phyloP scores from a whole-genome alignment of 2,113 vertebrate genomes.

The Alces alces region DNA sequence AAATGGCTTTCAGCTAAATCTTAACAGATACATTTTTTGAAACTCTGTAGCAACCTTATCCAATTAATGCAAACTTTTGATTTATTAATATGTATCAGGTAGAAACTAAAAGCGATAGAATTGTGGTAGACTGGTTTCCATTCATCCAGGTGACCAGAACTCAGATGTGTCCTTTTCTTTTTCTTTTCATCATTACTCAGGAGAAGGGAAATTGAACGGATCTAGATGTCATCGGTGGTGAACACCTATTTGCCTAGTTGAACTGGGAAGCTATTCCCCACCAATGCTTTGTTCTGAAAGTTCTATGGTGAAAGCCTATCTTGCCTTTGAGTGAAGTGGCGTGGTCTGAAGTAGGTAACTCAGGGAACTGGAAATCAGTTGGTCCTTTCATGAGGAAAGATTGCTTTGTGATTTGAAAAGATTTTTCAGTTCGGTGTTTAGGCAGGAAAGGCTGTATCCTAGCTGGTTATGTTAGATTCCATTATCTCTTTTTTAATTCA shows the following conservation, averaged over 20 bases:
- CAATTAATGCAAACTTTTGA: constrained; percentile 46
- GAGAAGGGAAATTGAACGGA: neutral
- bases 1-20: constrained; percentile 47
- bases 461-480: constrained; percentile 10
- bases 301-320: constrained; percentile 13
- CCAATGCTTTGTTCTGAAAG: constrained; percentile 18
- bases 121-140: neutral
- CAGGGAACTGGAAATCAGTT: neutral
- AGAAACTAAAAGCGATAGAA: neutral
- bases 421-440: constrained; percentile 14
- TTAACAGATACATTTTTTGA: constrained; percentile 46
- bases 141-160: neutral
- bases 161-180: neutral
- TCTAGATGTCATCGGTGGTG: neutral
- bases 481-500: neutral
- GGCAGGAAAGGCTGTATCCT: constrained; percentile 11
- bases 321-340: constrained; percentile 1
- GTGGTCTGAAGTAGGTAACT: constrained; percentile 33
- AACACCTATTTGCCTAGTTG: neutral
- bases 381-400: constrained; percentile 25
- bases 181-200: neutral
- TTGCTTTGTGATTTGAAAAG: constrained; percentile 48
- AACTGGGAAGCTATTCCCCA: neutral
- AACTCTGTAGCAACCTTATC: neutral
- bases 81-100: constrained; percentile 22